These are phyloP conservation scores for Dynastes hyllus DNA, from an alignment of 2,888 invertebrate genomes.

Conservation along the genomic window DNA sequence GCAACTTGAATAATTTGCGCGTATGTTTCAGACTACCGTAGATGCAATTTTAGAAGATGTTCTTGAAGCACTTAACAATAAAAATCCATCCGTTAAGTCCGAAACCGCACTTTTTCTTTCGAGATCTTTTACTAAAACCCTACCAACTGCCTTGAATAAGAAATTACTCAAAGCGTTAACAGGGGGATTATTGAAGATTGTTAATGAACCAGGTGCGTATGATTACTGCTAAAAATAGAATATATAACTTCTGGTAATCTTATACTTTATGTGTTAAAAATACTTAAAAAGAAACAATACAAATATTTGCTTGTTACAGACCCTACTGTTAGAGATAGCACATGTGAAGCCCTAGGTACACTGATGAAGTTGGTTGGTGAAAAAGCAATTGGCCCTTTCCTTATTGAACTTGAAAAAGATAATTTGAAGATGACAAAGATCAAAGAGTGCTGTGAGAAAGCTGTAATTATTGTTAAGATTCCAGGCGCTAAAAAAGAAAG, in stretches of 20 bases:
- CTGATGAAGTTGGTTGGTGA: slow-evolving; percentile 95
- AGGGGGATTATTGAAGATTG: slow-evolving; percentile 83
- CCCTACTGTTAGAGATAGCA: slow-evolving; percentile 92
- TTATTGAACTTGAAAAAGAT: slow-evolving; percentile 93
- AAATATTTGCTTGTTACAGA: slow-evolving; percentile 74
- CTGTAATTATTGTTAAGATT: slow-evolving; percentile 86
- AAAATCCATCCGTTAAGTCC: slow-evolving; percentile 92
- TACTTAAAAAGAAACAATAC: too few species aligned
- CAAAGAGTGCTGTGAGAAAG: slow-evolving; percentile 95
- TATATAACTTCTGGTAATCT: too few species aligned
- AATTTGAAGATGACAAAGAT: slow-evolving; percentile 94
- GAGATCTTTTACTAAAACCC: slow-evolving; percentile 87
- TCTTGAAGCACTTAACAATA: slow-evolving; percentile 89
- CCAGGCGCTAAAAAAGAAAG: slow-evolving; percentile 78
- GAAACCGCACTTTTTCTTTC: slow-evolving; percentile 91
- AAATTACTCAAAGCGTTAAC: slow-evolving; percentile 91
- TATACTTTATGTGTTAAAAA: too few species aligned
- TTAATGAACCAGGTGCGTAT: slow-evolving; percentile 81
- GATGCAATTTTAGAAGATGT: slow-evolving; percentile 91
- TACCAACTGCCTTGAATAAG: slow-evolving; percentile 88
- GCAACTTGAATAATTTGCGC: not conserved
- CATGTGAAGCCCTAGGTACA: slow-evolving; percentile 95
- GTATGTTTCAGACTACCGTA: slow-evolving; percentile 78
- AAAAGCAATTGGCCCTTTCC: slow-evolving; percentile 88
- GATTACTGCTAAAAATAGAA: not conserved